phyloP scores from a whole-genome alignment of 2,113 vertebrate genomes.

The Lonchura striata region DNA sequence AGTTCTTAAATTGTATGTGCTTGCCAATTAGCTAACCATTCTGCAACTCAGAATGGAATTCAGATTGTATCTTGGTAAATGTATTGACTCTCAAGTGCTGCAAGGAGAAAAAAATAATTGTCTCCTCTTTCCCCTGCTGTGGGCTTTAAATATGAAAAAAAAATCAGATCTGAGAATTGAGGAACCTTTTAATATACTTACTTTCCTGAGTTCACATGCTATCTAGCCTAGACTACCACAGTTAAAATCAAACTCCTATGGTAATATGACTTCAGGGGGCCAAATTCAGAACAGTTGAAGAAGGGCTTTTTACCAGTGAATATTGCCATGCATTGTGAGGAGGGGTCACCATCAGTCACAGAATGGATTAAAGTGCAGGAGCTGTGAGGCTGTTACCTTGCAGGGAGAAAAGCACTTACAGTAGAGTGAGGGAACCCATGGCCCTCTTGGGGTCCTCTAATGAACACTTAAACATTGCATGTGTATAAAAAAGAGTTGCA shows the following conservation, averaged over 20 bases:
- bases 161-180: slow-evolving; percentile 33
- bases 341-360: neutral
- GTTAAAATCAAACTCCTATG: slow-evolving; percentile 1
- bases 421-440: neutral
- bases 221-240: neutral
- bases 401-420: neutral
- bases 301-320: neutral
- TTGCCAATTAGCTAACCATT: slow-evolving; percentile 61
- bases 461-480: neutral
- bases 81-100: slow-evolving; percentile 53
- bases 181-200: slow-evolving; percentile 32
- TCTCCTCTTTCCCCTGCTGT: slow-evolving; percentile 8
- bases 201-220: neutral
- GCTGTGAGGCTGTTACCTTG: neutral
- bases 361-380: neutral
- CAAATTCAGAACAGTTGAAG: neutral
- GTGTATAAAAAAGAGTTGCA: neutral
- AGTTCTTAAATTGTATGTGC: slow-evolving; percentile 49
- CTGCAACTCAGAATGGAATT: slow-evolving; percentile 60
- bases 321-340: neutral
- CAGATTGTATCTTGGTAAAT: slow-evolving; percentile 46
- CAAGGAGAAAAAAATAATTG: neutral
- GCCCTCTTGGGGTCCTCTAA: neutral
- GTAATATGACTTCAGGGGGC: neutral
- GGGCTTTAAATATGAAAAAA: slow-evolving; percentile 36